Conservation (phyloP, 2,797 vertebrate genomes). For the Calcarius lapponicus region DNA sequence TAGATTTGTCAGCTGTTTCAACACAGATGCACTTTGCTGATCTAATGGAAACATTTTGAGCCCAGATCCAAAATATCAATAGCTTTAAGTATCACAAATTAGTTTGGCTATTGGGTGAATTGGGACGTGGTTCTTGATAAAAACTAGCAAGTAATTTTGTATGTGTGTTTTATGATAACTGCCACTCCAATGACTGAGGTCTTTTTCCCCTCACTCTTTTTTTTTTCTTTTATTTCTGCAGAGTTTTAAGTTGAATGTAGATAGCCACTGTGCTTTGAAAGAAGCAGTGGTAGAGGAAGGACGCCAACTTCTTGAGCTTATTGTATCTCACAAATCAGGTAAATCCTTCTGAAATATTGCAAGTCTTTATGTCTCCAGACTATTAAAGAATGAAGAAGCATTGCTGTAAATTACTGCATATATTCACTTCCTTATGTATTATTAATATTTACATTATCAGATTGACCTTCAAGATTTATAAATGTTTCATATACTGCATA, state of each 20-base stretch:
- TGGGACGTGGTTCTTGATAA: conserved; percentile 69
- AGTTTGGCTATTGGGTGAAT: conserved; percentile 69
- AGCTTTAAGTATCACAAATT: conserved; percentile 74
- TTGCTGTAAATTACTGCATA: conserved; percentile 85
- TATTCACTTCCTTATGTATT: conserved; percentile 89
- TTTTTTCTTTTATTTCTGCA: conserved; percentile 59
- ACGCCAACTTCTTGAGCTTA: conserved; percentile 87
- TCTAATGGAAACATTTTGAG: conserved; percentile 74
- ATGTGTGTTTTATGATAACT: conserved; percentile 34
- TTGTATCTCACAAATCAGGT: conserved; percentile 96
- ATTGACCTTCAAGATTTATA: conserved; percentile 93
- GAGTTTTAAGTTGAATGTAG: conserved; percentile 96
- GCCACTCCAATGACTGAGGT: not conserved
- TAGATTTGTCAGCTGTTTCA: conserved; percentile 77
- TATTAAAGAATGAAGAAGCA: conserved; percentile 84
- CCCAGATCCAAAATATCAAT: conserved; percentile 76
- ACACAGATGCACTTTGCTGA: conserved; percentile 75
- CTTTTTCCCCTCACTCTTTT: not conserved
- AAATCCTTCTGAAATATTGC: conserved; percentile 83
- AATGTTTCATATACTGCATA: conserved; percentile 89
- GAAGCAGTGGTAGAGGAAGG: conserved; percentile 92
- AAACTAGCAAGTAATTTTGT: conserved; percentile 60
- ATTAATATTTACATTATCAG: conserved; percentile 97
- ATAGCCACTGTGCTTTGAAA: conserved; percentile 88
- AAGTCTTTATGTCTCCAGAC: conserved; percentile 81